Evolutionary conservation across 2,888 invertebrate species (phyloP).

Genomic region (Lasioglossum zephyrum): DNA sequence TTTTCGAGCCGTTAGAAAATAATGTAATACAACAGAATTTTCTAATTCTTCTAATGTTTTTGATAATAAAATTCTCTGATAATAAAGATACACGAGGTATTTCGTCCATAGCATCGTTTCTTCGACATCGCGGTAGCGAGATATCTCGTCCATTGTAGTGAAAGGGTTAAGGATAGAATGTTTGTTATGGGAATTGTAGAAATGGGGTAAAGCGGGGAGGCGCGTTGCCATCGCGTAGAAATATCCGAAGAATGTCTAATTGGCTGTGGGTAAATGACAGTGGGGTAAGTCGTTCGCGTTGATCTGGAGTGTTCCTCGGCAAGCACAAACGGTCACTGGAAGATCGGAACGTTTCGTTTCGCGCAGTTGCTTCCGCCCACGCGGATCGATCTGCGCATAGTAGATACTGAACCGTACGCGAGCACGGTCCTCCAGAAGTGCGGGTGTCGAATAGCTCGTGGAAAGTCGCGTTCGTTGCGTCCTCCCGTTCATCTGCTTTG

Average conservation of each 20-base stretch:
- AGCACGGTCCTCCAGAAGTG: conserved; percentile 14
- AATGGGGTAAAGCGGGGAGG: neutral
- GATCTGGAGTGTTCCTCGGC: neutral
- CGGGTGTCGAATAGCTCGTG: conserved; percentile 24
- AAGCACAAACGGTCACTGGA: conserved; percentile 24
- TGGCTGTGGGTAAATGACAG: neutral
- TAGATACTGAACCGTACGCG: conserved; percentile 38
- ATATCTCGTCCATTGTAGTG: no score
- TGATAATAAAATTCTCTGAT: no score
- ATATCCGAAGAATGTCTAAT: neutral
- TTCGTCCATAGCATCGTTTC: no score
- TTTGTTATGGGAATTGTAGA: neutral
- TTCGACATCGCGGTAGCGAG: no score
- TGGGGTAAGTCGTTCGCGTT: neutral
- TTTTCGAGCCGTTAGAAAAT: no score
- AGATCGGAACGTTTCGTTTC: conserved; percentile 45
- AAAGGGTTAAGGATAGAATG: neutral
- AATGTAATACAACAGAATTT: no score
- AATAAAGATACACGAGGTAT: no score
- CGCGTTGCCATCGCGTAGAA: neutral
- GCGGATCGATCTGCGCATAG: conserved; percentile 58
- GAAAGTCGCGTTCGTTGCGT: conserved; percentile 24
- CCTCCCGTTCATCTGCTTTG: neutral
- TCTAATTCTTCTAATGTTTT: no score
- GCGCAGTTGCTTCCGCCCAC: conserved; percentile 61